Conservation (phyloP, 2,113 vertebrate species). For the Elachura formosa region DNA sequence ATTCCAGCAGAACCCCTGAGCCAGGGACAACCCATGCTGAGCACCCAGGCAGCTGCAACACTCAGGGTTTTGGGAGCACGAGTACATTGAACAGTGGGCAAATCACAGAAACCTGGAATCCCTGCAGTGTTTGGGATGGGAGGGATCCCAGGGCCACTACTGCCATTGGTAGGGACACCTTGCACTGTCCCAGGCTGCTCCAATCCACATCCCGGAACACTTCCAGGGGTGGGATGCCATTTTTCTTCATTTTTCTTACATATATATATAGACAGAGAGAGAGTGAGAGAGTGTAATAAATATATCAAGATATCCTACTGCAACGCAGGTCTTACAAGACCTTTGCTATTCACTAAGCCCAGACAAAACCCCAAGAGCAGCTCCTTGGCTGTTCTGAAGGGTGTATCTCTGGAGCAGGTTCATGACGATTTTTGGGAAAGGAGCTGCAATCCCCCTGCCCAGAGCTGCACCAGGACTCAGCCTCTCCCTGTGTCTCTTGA, state of each 20-base stretch:
- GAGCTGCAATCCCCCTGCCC: no score
- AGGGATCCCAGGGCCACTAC: not conserved
- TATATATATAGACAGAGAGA: no score
- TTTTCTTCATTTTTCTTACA: not conserved
- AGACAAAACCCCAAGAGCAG: rapidly evolving
- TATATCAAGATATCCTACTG: no score
- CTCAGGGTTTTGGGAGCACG: no score
- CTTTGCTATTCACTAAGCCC: not conserved
- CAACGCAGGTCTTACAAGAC: not conserved
- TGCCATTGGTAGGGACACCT: not conserved
- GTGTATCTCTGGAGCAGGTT: not conserved
- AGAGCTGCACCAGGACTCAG: not conserved
- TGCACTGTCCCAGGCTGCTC: not conserved
- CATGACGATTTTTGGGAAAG: not conserved
- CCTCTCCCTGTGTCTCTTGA: rapidly evolving
- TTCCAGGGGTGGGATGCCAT: not conserved
- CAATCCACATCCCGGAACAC: not conserved
- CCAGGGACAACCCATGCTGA: not conserved
- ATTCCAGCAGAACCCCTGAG: not conserved
- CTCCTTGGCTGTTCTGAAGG: rapidly evolving
- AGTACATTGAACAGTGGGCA: not conserved
- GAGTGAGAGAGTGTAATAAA: no score
- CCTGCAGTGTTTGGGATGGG: not conserved
- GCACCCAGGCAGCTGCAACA: no score
- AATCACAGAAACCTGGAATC: not conserved